These are phyloP conservation scores for Caenorhabditis virilis DNA, from an alignment of 2,888 invertebrate genomes.

Conservation along the genomic window DNA sequence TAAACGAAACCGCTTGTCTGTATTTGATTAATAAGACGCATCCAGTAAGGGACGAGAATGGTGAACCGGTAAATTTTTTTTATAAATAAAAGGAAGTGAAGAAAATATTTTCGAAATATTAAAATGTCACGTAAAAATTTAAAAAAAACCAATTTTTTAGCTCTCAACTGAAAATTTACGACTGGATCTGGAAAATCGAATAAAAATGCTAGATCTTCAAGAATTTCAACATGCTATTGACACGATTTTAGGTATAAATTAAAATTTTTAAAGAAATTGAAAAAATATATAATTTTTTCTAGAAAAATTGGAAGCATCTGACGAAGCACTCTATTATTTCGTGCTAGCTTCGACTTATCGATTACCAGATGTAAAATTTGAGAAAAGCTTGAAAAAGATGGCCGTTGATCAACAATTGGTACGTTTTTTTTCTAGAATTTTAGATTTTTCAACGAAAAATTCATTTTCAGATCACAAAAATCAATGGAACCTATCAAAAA, in stretches of 20 bases:
- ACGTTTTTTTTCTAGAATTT: too few species aligned
- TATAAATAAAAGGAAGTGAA: too few species aligned
- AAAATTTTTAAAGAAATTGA: neutral
- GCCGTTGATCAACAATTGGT: conserved; percentile 18
- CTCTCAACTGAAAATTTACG: conserved; percentile 6
- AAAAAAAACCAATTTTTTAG: conserved; percentile 7
- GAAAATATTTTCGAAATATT: neutral
- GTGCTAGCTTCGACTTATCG: conserved; percentile 18
- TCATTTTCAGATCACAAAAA: too few species aligned
- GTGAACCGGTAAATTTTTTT: conserved; percentile 22
- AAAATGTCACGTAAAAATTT: neutral
- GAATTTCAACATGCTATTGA: conserved; percentile 7
- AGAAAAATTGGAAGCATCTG: conserved; percentile 12
- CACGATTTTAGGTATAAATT: conserved; percentile 11
- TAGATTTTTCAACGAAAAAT: too few species aligned
- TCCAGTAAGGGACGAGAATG: conserved; percentile 20
- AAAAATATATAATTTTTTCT: neutral
- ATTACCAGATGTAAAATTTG: conserved; percentile 11
- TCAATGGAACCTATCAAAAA: too few species aligned
- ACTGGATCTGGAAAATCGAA: conserved; percentile 6
- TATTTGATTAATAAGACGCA: conserved; percentile 24
- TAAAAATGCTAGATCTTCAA: conserved; percentile 6
- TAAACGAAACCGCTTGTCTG: conserved; percentile 16
- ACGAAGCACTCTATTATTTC: conserved; percentile 27
- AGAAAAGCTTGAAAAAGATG: conserved; percentile 15